Percentiles rank a stretch among this genome's conserved stretches.
Conservation (phyloP, 2,113 vertebrate species). For the Pseudonaja textilis region DNA sequence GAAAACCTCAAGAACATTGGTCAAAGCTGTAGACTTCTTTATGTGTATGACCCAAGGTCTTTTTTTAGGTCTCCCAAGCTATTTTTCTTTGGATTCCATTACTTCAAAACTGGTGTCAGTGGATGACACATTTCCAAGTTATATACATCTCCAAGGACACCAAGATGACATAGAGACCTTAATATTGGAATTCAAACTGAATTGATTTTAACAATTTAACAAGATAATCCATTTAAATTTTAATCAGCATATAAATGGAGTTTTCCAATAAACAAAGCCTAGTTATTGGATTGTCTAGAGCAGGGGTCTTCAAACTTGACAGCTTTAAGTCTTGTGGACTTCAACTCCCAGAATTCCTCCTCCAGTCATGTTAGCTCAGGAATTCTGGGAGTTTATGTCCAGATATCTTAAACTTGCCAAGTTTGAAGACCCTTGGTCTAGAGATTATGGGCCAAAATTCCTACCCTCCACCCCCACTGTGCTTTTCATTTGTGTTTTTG, state of each 20-base stretch:
- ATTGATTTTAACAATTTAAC: not conserved
- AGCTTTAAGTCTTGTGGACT: too few relatives aligned
- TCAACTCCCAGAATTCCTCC: too few relatives aligned
- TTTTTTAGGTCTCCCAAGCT: slow-evolving; percentile 29
- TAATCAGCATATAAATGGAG: not conserved
- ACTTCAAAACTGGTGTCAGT: slow-evolving; percentile 48
- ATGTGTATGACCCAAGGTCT: slow-evolving; percentile 28
- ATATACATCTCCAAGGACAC: not conserved
- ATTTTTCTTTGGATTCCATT: slow-evolving; percentile 35
- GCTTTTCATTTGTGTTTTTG: not conserved
- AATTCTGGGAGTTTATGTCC: too few relatives aligned
- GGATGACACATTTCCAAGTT: slow-evolving; percentile 24
- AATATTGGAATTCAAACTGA: slow-evolving; percentile 13
- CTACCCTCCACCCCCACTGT: not conserved
- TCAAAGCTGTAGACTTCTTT: slow-evolving; percentile 26
- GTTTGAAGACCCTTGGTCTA: too few relatives aligned
- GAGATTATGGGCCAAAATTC: not conserved
- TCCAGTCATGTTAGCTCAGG: too few relatives aligned
- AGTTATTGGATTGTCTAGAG: not conserved
- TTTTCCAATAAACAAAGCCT: not conserved
- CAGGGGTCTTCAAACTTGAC: too few relatives aligned
- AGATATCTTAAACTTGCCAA: too few relatives aligned
- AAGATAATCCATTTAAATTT: not conserved
- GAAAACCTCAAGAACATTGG: not conserved
- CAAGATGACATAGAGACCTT: not conserved